Evolutionary conservation across 2,888 invertebrate species (phyloP), one percentile per base, ranked within the genome.

Genomic region (Parnassius smintheus): DNA sequence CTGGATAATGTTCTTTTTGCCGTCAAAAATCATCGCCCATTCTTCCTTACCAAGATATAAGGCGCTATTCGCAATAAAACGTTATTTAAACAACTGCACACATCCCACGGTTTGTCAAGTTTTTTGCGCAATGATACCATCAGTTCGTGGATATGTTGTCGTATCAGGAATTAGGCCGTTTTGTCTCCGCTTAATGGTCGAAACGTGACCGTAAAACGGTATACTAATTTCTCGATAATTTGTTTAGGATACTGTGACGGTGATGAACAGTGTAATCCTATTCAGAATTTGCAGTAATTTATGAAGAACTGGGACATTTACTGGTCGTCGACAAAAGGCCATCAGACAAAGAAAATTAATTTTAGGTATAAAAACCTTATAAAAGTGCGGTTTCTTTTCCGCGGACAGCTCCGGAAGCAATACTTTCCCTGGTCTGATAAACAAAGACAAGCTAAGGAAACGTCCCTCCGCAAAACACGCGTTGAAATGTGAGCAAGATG

Each of bases 61-160:
- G 61, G 66, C 63, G 41, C 46, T 68, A 59, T 66, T 65, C 69
- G 9, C 22, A n/a, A n/a, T 59, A 7, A 49, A n/a, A 7, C 22
- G 10, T 18, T 22, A n/a, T 56, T 53, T 56, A 9, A 54, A 51
- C 18, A 42, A 68, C 62, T 54, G 71, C 69, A 72, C 73, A 72
- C 63, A 59, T 51, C 70, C 66, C 60, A 65, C 66, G 67, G 70
- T 73, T 68, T 70, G 71, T 75, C 65, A 66, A 69, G 80, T 87
- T 88, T 88, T 91, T 91, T 91, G 91, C 91, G 91, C 89, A 91
- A 91, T 90, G 91, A 91, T 88, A 90, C 74, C 79, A 55, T 13
- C 49, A 73, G 84, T 88, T 84, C 91, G 91, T 91, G 91, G 80
- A 89, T 87, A 89, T 88, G 85, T 79, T 80, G 82, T 82, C 82